These are phyloP conservation scores for Cettia cetti DNA, from an alignment of 2,113 vertebrate genomes.

Conservation along the genomic window DNA sequence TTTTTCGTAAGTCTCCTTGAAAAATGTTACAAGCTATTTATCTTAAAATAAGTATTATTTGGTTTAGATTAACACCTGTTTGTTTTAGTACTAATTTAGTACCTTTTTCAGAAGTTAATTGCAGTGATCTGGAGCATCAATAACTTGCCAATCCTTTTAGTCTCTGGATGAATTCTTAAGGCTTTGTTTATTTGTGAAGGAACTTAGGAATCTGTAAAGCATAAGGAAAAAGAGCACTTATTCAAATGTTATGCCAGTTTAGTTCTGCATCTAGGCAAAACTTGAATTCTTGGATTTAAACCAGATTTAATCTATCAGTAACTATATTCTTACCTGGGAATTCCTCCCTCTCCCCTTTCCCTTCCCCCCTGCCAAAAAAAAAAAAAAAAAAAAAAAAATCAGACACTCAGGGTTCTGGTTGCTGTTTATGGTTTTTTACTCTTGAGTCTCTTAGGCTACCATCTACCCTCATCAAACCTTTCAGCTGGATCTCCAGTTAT, in stretches of 20 bases:
- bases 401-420: no score
- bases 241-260: background rate
- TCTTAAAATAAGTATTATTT: background rate
- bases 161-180: background rate
- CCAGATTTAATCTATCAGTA: background rate
- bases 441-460: no score
- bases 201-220: background rate
- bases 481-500: no score
- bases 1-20: background rate
- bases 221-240: background rate
- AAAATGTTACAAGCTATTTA: background rate
- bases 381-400: no score
- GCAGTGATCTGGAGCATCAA: accelerated
- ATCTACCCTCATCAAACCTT: no score
- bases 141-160: background rate
- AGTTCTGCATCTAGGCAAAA: background rate
- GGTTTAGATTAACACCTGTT: background rate
- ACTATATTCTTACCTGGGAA: background rate
- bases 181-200: background rate
- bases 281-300: background rate
- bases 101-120: background rate
- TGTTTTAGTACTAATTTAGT: background rate
- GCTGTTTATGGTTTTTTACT: no score
- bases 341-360: background rate
- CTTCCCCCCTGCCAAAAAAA: no score